Conservation (phyloP, 2,113 vertebrate species). For the Collichthys lucidus region DNA sequence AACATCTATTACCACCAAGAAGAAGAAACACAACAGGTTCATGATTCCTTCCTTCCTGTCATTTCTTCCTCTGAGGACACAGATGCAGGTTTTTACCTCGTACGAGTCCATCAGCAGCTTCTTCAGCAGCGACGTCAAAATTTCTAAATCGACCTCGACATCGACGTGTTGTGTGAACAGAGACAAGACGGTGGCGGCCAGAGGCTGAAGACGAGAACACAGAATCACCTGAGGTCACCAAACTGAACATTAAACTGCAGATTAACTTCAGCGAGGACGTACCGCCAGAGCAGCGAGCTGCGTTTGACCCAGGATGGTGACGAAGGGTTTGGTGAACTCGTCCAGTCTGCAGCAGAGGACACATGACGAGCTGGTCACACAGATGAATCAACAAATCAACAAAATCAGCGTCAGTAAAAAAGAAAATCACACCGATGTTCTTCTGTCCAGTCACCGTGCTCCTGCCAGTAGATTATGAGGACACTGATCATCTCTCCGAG, state of each 20-base stretch:
- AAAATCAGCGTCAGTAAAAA: not conserved
- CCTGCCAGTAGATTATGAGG: constrained; percentile 76
- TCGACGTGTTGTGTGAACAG: constrained; percentile 67
- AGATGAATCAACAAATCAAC: not conserved
- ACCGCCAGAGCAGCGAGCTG: constrained; percentile 73
- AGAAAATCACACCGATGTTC: constrained; percentile 69
- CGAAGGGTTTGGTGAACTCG: constrained; percentile 74
- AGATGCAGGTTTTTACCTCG: constrained; percentile 67
- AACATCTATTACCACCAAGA: too few relatives aligned
- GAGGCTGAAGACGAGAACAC: constrained; percentile 65
- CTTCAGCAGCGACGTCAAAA: constrained; percentile 67
- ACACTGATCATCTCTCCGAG: constrained; percentile 74
- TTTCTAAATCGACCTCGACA: constrained; percentile 67
- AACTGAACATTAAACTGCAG: not conserved
- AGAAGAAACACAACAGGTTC: too few relatives aligned
- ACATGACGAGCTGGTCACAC: constrained; percentile 1
- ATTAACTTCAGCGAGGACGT: constrained; percentile 46
- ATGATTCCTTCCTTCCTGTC: too few relatives aligned
- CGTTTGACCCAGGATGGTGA: constrained; percentile 71
- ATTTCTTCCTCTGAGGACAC: too few relatives aligned
- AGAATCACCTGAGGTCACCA: not conserved
- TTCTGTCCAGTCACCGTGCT: constrained; percentile 68
- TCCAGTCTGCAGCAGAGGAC: constrained; percentile 71
- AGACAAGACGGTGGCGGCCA: constrained; percentile 78
- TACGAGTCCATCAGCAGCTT: constrained; percentile 50